A percentile compares a stretch with the other conserved stretches of the same genome.
Conservation (phyloP, 2,888 invertebrate genomes). For the Hymenopus coronatus region DNA sequence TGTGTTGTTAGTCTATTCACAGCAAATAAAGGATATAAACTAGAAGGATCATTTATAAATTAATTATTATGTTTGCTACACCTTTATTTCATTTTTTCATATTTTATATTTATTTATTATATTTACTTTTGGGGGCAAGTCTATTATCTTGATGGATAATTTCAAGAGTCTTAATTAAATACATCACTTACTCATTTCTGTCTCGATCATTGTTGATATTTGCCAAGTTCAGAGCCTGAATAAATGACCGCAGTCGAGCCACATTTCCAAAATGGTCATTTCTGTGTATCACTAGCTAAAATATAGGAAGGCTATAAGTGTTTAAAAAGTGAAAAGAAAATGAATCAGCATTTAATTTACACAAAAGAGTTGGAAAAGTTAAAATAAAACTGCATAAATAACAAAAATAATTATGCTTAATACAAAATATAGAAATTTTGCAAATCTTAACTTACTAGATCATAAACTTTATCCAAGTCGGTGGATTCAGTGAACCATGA, state of each 20-base stretch:
- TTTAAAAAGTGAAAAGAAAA: not conserved
- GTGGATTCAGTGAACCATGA: constrained; percentile 10
- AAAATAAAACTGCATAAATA: no score
- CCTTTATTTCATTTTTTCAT: no score
- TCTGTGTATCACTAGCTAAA: constrained; percentile 25
- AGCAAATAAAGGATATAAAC: no score
- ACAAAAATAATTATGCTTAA: no score
- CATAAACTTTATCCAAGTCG: not conserved
- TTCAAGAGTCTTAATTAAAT: no score
- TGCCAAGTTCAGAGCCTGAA: constrained; percentile 34
- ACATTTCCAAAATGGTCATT: constrained; percentile 39
- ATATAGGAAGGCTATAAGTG: constrained; percentile 17
- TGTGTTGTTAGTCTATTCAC: no score
- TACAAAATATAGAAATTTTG: not conserved
- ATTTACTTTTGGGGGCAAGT: no score
- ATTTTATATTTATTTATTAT: no score
- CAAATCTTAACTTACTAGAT: not conserved
- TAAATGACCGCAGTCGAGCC: constrained; percentile 35
- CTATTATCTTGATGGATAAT: no score
- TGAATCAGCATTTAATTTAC: no score
- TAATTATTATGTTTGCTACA: no score
- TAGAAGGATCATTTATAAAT: no score
- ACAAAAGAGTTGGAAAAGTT: not conserved
- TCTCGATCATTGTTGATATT: constrained; percentile 36
- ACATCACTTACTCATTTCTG: constrained; percentile 33